Conservation (phyloP, 1,140 invertebrate genomes). For the Anagrus nilaparvatae region DNA sequence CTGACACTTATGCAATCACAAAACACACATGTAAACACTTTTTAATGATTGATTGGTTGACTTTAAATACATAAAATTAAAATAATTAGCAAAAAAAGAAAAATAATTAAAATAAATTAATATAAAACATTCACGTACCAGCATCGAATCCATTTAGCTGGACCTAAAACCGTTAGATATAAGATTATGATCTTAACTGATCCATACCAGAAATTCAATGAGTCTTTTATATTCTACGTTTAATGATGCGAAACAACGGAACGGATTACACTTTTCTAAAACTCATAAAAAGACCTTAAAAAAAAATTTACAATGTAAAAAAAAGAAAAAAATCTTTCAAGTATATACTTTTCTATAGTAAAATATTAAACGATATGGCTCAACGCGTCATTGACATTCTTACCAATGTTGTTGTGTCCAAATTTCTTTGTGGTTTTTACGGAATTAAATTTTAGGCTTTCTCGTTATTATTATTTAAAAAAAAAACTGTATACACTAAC, state of each 20-base stretch:
- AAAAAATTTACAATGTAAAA: too few relatives aligned
- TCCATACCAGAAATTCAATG: slow-evolving; percentile 19
- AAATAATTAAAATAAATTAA: too few relatives aligned
- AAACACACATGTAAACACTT: too few relatives aligned
- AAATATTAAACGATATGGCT: slow-evolving; percentile 15
- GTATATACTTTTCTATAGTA: too few relatives aligned
- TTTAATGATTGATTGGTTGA: too few relatives aligned
- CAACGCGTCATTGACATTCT: slow-evolving; percentile 22
- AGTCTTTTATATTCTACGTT: slow-evolving; percentile 41
- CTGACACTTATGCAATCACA: too few relatives aligned
- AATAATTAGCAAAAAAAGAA: too few relatives aligned
- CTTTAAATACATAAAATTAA: too few relatives aligned
- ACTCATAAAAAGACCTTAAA: slow-evolving; percentile 34
- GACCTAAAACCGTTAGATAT: slow-evolving; percentile 23
- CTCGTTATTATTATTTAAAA: too few relatives aligned
- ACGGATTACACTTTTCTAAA: slow-evolving; percentile 40
- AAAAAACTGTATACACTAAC: too few relatives aligned
- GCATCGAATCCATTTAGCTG: slow-evolving; percentile 27
- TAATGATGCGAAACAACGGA: slow-evolving; percentile 36
- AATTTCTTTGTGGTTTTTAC: too few relatives aligned
- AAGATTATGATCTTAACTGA: slow-evolving; percentile 34
- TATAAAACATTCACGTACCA: slow-evolving; percentile 38
- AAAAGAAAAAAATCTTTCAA: not conserved
- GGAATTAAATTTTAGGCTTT: too few relatives aligned
- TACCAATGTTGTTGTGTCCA: not conserved